A percentile compares a stretch with the other conserved stretches of the same genome.
Conservation (phyloP, 2,113 vertebrate genomes). For the Sinocyclocheilus maitianheensis region DNA sequence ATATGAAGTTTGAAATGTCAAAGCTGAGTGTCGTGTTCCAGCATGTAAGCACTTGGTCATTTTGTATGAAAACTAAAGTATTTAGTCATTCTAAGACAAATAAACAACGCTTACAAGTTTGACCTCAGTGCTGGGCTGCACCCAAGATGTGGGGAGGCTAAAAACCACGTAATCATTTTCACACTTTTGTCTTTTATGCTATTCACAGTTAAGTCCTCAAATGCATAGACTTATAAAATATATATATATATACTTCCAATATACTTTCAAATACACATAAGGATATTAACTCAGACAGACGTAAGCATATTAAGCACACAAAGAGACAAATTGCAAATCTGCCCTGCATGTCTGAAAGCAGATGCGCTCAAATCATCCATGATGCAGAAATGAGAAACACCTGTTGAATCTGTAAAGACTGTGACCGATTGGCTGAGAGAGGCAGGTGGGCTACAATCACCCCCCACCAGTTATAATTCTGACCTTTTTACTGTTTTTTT, state of each 20-base stretch:
- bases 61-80: background rate
- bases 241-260: background rate
- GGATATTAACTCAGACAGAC: background rate
- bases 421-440: background rate
- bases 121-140: background rate
- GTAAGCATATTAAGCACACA: background rate
- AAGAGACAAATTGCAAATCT: slow-evolving; percentile 1
- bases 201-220: background rate
- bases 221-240: background rate
- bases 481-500: background rate
- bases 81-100: slow-evolving; percentile 32
- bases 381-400: slow-evolving; percentile 29
- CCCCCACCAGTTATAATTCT: background rate
- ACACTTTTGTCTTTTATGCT: slow-evolving; percentile 13
- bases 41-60: background rate
- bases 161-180: slow-evolving; percentile 16
- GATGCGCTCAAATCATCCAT: slow-evolving; percentile 20
- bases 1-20: background rate
- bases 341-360: slow-evolving; percentile 18
- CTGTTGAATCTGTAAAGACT: background rate
- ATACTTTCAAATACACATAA: background rate
- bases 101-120: slow-evolving; percentile 39
- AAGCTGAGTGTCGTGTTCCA: background rate
- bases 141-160: background rate
- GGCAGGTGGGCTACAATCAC: background rate